Evolutionary conservation across 2,113 vertebrate genomes (phyloP).

Genomic region (Phocoena sinus): DNA sequence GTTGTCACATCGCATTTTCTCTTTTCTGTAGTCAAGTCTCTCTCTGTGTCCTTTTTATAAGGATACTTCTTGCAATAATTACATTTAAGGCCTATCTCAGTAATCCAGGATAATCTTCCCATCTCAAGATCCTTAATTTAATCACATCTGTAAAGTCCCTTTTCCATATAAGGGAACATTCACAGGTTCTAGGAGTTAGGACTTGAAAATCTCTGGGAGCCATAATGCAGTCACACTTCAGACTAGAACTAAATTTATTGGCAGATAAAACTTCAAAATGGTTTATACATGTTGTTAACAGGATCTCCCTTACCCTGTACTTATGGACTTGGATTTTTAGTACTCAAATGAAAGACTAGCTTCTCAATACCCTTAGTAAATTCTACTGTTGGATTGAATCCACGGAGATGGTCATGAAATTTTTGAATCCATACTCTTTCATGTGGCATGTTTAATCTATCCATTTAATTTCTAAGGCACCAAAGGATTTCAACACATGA

Average conservation of each 20-base stretch:
- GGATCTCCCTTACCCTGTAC: not conserved
- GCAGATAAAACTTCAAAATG: not conserved
- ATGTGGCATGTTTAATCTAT: not conserved
- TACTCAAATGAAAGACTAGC: not conserved
- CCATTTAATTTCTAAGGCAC: not conserved
- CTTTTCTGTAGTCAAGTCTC: not conserved
- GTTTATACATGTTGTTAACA: not conserved
- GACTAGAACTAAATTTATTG: not conserved
- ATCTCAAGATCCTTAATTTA: not conserved
- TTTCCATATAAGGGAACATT: not conserved
- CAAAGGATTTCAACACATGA: not conserved
- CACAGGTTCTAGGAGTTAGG: not conserved
- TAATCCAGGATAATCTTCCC: not conserved
- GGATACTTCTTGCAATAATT: not conserved
- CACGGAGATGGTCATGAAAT: not conserved
- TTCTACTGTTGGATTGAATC: not conserved
- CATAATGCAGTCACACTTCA: not conserved
- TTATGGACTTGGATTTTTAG: not conserved
- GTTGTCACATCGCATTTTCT: not conserved
- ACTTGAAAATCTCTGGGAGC: not conserved
- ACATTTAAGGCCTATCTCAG: not conserved
- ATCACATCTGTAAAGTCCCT: not conserved
- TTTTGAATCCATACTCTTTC: not conserved
- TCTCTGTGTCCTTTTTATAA: not conserved
- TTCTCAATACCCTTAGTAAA: not conserved